phyloP scores from a whole-genome alignment of 2,888 invertebrate species.

The Meiosimyza decipiens region DNA sequence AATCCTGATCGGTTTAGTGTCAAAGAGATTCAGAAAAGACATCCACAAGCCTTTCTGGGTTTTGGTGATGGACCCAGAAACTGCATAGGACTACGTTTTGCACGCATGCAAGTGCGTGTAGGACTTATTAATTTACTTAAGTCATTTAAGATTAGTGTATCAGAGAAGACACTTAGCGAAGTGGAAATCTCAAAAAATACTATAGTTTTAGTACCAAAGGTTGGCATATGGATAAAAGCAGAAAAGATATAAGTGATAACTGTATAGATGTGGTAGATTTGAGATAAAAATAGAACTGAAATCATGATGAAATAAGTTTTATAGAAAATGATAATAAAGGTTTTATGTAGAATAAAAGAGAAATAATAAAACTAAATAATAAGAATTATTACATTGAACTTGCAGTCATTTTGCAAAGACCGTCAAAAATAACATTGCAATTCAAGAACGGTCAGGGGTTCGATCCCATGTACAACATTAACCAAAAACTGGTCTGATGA shows the following conservation, averaged over 20 bases:
- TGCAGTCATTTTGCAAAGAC: too few relatives aligned
- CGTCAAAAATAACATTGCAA: too few relatives aligned
- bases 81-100: constrained; percentile 58
- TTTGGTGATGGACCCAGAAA: constrained; percentile 63
- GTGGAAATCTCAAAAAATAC: constrained; percentile 41
- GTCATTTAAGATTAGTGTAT: constrained; percentile 47
- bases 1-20: constrained; percentile 67
- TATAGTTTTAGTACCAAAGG: constrained; percentile 37
- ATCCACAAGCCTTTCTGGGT: constrained; percentile 61
- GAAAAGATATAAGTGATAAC: constrained; percentile 17
- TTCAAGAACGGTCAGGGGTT: too few relatives aligned
- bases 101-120: constrained; percentile 55
- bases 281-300: too few relatives aligned
- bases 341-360: too few relatives aligned
- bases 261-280: too few relatives aligned
- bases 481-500: too few relatives aligned
- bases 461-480: too few relatives aligned
- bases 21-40: constrained; percentile 52
- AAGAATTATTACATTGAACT: too few relatives aligned
- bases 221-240: constrained; percentile 46
- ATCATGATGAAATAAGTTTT: too few relatives aligned
- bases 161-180: constrained; percentile 43
- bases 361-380: too few relatives aligned
- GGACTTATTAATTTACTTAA: constrained; percentile 54
- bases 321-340: too few relatives aligned